A percentile compares a stretch with the other conserved stretches of the same genome.
Conservation (phyloP, 2,797 vertebrate species). For the Hemitrygon akajei region DNA sequence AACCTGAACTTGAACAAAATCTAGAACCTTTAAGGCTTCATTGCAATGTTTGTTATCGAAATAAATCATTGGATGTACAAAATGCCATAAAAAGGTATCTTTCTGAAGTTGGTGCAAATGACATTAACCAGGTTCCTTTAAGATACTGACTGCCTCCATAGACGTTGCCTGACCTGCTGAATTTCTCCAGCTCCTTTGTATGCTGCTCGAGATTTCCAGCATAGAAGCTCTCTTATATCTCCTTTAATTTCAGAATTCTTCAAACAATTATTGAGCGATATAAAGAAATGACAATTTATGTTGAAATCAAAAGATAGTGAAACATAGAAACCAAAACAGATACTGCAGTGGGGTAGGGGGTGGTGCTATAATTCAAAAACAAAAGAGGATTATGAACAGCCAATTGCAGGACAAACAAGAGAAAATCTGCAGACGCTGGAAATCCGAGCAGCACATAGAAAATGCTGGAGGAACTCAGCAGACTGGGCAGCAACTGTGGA, state of each 20-base stretch:
- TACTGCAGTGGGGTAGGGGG: not conserved
- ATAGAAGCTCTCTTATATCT: not conserved
- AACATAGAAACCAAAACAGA: not conserved
- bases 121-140: not conserved
- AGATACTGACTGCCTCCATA: too few relatives aligned
- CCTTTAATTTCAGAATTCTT: not conserved
- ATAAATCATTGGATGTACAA: not conserved
- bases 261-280: not conserved
- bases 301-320: not conserved
- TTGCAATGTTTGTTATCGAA: not conserved
- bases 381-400: not conserved
- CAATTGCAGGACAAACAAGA: not conserved
- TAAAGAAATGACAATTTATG: not conserved
- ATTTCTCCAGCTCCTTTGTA: too few relatives aligned
- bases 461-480: too few relatives aligned
- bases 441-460: too few relatives aligned
- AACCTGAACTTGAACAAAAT: not conserved
- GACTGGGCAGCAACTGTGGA: too few relatives aligned
- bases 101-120: not conserved
- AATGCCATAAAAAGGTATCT: not conserved
- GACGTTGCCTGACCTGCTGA: too few relatives aligned
- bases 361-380: not conserved
- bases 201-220: too few relatives aligned
- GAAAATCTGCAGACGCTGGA: too few relatives aligned
- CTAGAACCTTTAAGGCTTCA: not conserved